Evolutionary conservation across 2,797 vertebrate genomes (phyloP), one percentile per base, ranked within the genome.

Genomic region (Anisognathus igniventris): DNA sequence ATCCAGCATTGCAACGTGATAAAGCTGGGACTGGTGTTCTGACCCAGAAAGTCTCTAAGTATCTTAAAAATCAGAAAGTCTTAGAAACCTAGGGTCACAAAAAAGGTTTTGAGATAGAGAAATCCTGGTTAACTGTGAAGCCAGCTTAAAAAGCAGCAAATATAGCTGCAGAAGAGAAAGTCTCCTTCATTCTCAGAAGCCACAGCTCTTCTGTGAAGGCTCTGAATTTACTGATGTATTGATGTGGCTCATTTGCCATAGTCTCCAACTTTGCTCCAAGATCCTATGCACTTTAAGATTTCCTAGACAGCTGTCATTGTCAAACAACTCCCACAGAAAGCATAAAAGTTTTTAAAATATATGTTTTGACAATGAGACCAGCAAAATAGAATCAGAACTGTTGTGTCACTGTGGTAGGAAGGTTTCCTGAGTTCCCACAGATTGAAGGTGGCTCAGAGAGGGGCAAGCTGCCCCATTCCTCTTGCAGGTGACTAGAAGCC

Each of bases 111-210:
- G 16, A 76, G 16, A 56, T 5, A 42, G 31, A 72, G 42, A 91
- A 90, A 70, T 62, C n/a, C 44, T 35, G 27, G 14, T 70, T 45
- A 90, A 72, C 35, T 35, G 25, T 77, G 61, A 95, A 82, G 50
- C 18, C 42, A 76, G 20, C 9, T 61, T 42, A 35, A 65, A 86
- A 88, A 64, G 7, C 79, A 54, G 47, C 31, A 75, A 76, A 57
- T 23, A 57, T 0, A 56, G 23, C 37, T 72, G 42, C 33, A 72
- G 50, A 75, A 85, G 33, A 67, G 28, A 54, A 68, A 86, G 45
- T 21, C 28, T 78, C 33, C 37, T 81, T 57, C 40, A 64, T 65
- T 67, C 33, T 40, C 40, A 68, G 75, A 68, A 75, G 54, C 33
- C 3, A 1, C 42, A 76, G 42, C 20, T 78, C 57, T 42, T 25